Evolutionary conservation across 1,140 invertebrate genomes (phyloP).

Genomic region (Tribolium madens): DNA sequence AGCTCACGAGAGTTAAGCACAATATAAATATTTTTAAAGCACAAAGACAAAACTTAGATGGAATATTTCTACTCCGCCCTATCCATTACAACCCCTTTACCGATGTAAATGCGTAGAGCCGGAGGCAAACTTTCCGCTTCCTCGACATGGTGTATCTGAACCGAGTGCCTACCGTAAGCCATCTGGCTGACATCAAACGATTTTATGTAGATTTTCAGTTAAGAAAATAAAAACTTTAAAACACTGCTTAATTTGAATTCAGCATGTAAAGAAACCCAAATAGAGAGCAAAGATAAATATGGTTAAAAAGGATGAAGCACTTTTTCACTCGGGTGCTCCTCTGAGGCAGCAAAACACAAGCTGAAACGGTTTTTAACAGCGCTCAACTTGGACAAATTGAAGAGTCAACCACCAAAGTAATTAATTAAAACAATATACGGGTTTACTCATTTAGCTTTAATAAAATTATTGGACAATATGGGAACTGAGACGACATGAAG

Average conservation of each 20-base stretch:
- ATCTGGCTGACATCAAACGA: constrained; percentile 56
- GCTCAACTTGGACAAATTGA: constrained; percentile 5
- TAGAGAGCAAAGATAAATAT: constrained; percentile 48
- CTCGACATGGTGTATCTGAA: constrained; percentile 48
- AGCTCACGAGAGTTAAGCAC: constrained; percentile 47
- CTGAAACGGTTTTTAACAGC: constrained; percentile 23
- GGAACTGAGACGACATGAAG: constrained; percentile 7
- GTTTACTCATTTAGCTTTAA: constrained; percentile 36
- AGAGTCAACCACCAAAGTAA: constrained; percentile 21
- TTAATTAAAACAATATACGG: constrained; percentile 39
- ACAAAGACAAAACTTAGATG: constrained; percentile 61
- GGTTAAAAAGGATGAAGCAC: constrained; percentile 16
- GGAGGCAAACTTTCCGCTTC: constrained; percentile 47
- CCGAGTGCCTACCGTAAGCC: constrained; percentile 49
- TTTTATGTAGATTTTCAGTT: constrained; percentile 59
- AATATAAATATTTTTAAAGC: constrained; percentile 59
- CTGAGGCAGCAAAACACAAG: constrained; percentile 16
- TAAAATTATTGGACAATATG: constrained; percentile 30
- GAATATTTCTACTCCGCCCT: constrained; percentile 57
- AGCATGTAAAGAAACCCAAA: constrained; percentile 54
- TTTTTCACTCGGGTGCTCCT: constrained; percentile 25
- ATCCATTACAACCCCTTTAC: constrained; percentile 58
- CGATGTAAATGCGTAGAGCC: constrained; percentile 58
- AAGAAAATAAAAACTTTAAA: constrained; percentile 61
- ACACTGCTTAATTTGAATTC: constrained; percentile 57